Percentiles rank a stretch among this genome's conserved stretches.
These are phyloP conservation scores for Chascanopsetta lugubris DNA, from an alignment of 2,113 vertebrate species.

Conservation along the genomic window DNA sequence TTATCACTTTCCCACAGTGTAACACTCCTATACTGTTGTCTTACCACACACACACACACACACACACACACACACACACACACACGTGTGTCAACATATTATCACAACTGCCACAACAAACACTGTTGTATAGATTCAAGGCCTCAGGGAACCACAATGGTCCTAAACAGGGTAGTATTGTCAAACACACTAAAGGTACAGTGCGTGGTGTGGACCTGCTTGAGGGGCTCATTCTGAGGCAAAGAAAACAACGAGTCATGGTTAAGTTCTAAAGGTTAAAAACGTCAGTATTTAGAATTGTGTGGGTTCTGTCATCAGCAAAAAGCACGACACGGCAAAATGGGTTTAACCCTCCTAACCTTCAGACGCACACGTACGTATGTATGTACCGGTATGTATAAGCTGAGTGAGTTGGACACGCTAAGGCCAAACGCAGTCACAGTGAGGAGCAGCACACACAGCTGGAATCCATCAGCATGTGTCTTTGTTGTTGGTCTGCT, in stretches of 20 bases:
- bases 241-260: too few relatives aligned
- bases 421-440: background rate
- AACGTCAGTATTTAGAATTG: background rate
- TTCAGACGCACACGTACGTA: too few relatives aligned
- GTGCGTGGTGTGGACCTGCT: too few relatives aligned
- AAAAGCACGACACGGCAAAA: background rate
- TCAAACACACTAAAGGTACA: background rate
- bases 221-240: too few relatives aligned
- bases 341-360: background rate
- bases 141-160: too few relatives aligned
- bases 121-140: background rate
- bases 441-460: background rate
- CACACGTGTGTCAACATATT: too few relatives aligned
- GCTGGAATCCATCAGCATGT: background rate
- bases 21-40: slow-evolving; percentile 10
- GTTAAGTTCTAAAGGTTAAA: too few relatives aligned
- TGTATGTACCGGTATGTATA: too few relatives aligned
- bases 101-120: too few relatives aligned
- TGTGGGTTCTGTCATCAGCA: background rate
- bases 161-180: background rate
- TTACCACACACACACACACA: slow-evolving; percentile 12
- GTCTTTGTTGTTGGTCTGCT: background rate
- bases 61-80: background rate
- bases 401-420: too few relatives aligned
- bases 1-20: slow-evolving; percentile 65